These are phyloP conservation scores for Melipona beecheii DNA, from an alignment of 2,888 invertebrate genomes.

Conservation along the genomic window DNA sequence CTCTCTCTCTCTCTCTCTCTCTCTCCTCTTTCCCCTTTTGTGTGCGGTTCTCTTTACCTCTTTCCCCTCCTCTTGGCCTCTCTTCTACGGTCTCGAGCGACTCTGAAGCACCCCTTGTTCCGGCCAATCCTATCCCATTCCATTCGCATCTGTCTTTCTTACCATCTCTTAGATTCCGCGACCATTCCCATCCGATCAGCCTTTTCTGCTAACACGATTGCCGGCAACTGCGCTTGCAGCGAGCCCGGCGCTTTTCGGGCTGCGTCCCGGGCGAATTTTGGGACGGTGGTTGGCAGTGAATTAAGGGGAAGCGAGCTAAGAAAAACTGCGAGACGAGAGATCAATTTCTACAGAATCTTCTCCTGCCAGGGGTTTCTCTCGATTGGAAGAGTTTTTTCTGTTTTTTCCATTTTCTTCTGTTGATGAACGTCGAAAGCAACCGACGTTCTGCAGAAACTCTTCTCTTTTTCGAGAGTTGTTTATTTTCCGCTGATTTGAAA, in stretches of 20 bases:
- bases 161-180: constrained; percentile 65
- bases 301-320: constrained; percentile 12
- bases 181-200: constrained; percentile 75
- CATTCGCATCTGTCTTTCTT: constrained; percentile 74
- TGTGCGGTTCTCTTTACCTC: neutral
- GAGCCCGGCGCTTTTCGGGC: constrained; percentile 35
- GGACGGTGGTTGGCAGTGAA: constrained; percentile 4
- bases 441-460: neutral
- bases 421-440: constrained; percentile 56
- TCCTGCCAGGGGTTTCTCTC: constrained; percentile 32
- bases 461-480: too few species aligned
- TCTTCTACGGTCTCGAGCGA: constrained; percentile 52
- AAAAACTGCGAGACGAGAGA: constrained; percentile 45
- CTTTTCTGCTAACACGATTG: constrained; percentile 71
- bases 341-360: constrained; percentile 71
- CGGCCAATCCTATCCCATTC: constrained; percentile 72
- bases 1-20: constrained; percentile 17
- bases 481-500: too few species aligned
- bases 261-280: constrained; percentile 20
- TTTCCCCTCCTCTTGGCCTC: constrained; percentile 2
- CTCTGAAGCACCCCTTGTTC: constrained; percentile 68
- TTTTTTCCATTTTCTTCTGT: constrained; percentile 38
- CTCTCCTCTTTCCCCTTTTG: constrained; percentile 16
- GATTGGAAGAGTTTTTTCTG: constrained; percentile 13
- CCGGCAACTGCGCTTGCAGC: constrained; percentile 67